Evolutionary conservation across 2,888 invertebrate genomes (phyloP), one percentile per base, ranked within the genome.

Genomic region (Bursaphelenchus okinawaensis): DNA sequence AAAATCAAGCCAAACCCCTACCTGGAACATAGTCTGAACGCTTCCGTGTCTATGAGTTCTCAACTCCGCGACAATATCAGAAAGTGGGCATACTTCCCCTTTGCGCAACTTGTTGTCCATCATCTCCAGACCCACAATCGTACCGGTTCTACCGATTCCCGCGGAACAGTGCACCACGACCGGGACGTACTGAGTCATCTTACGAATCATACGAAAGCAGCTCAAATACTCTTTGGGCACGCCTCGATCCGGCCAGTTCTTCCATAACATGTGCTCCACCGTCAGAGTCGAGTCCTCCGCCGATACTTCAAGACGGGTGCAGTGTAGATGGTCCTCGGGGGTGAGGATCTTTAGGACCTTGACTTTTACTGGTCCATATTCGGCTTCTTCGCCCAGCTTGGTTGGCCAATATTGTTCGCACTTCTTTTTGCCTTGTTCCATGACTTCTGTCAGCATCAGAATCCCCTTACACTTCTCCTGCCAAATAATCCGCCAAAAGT

Each of bases 381-480:
- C 26, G 3, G 66, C 65, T 19, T 65, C 12, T 19, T 68, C 66
- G 24, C 55, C 63, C 7, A 23, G 31, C 16, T 50, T 51, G 22
- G 67, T 64, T 16, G 75, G 73, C 77, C 77, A 77, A 59, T 77
- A 77, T 58, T 73, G 70, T 52, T 75, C n/a, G n/a, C n/a, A n/a
- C n/a, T n/a, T n/a, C n/a, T n/a, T n/a, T n/a, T n/a, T n/a, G n/a
- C n/a, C n/a, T n/a, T n/a, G n/a, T n/a, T n/a, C n/a, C n/a, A n/a
- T n/a, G n/a, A n/a, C n/a, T n/a, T n/a, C n/a, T n/a, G n/a, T n/a
- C n/a, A n/a, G n/a, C n/a, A n/a, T n/a, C n/a, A n/a, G n/a, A n/a
- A n/a, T n/a, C n/a, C n/a, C n/a, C n/a, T n/a, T n/a, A n/a, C n/a
- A n/a, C n/a, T n/a, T n/a, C n/a, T n/a, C n/a, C n/a, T n/a, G n/a